These are phyloP conservation scores for Nephrotoma guestfalica DNA, from an alignment of 2,888 invertebrate species.

Conservation along the genomic window DNA sequence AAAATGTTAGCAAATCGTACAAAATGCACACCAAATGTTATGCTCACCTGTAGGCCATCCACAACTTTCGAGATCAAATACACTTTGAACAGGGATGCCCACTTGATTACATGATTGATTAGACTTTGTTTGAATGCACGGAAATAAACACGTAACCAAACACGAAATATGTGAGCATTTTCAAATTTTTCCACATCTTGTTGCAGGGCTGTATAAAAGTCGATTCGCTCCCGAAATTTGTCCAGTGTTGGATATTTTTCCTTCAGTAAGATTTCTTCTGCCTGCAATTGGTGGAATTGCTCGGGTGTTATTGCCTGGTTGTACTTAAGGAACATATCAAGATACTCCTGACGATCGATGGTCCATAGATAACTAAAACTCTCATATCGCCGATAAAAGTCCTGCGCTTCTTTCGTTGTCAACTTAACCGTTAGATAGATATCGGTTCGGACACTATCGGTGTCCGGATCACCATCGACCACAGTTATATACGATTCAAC, in stretches of 20 bases:
- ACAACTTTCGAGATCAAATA: constrained; percentile 71
- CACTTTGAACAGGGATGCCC: constrained; percentile 78
- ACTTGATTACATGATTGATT: constrained; percentile 69
- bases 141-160: constrained; percentile 69
- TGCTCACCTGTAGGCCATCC: constrained; percentile 39
- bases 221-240: constrained; percentile 68
- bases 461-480: constrained; percentile 35
- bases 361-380: constrained; percentile 68
- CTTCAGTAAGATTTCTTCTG: constrained; percentile 40
- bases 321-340: constrained; percentile 62
- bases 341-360: constrained; percentile 59
- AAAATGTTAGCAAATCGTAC: not conserved
- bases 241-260: constrained; percentile 49
- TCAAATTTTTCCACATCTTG: constrained; percentile 57
- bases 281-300: constrained; percentile 23
- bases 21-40: not conserved
- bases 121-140: constrained; percentile 68
- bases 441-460: constrained; percentile 40
- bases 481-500: not conserved
- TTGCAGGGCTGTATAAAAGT: constrained; percentile 65
- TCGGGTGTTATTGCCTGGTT: constrained; percentile 47
- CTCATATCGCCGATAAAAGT: constrained; percentile 38
- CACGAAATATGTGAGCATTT: constrained; percentile 48
- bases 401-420: constrained; percentile 28
- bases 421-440: constrained; percentile 36